A percentile compares a stretch with the other conserved stretches of the same genome.
Evolutionary conservation across 2,113 vertebrate genomes (phyloP).

Genomic region (Petroica traversi): DNA sequence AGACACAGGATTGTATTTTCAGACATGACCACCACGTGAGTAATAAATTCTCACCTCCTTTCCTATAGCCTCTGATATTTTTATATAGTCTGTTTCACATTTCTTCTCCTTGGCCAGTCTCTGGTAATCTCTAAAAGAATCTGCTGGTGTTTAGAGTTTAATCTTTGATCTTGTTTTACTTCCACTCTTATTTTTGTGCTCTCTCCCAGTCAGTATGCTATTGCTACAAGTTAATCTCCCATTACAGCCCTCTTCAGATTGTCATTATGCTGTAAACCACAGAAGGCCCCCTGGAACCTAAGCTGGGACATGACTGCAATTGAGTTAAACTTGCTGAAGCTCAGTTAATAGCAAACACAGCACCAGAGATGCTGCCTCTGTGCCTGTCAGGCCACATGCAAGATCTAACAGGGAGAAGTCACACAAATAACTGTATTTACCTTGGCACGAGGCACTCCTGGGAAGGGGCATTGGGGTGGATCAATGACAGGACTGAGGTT

Average conservation of each 20-base stretch:
- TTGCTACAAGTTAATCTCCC: background rate
- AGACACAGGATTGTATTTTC: background rate
- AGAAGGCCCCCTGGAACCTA: background rate
- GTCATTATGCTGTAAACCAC: background rate
- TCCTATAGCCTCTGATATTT: background rate
- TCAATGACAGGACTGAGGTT: background rate
- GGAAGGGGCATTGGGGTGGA: background rate
- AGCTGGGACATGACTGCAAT: background rate
- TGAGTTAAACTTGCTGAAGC: background rate
- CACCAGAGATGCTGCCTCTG: background rate
- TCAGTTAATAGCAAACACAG: background rate
- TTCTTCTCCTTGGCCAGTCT: background rate
- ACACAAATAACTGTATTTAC: slow-evolving; percentile 31
- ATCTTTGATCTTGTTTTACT: background rate
- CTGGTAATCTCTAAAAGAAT: background rate
- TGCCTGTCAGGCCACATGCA: background rate
- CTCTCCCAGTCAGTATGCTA: background rate
- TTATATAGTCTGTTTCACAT: background rate
- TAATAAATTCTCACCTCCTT: background rate
- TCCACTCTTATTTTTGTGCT: background rate
- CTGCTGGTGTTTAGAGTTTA: background rate
- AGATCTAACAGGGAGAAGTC: background rate
- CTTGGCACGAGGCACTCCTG: background rate
- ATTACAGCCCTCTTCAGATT: background rate
- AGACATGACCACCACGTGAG: background rate